Evolutionary conservation across 2,888 invertebrate genomes (phyloP).

Genomic region (Acanthosoma haemorrhoidale): DNA sequence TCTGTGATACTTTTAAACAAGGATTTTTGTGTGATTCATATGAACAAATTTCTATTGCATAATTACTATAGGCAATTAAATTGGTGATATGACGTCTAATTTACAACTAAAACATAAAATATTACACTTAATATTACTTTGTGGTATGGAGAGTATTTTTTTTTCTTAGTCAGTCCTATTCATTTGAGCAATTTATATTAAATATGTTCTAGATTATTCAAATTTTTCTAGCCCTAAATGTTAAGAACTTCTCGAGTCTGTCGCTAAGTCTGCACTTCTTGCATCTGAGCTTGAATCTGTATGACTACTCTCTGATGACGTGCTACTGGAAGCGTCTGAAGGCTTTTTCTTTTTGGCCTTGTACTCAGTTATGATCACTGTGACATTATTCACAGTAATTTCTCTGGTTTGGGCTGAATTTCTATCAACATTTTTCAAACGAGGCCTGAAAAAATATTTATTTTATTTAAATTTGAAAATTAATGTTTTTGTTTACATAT

Average conservation of each 20-base stretch:
- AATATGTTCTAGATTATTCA: background rate
- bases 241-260: conserved; percentile 45
- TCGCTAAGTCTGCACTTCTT: conserved; percentile 49
- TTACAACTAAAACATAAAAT: background rate
- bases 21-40: too few relatives aligned
- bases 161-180: background rate
- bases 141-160: background rate
- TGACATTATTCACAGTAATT: conserved; percentile 94
- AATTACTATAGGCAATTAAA: background rate
- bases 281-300: conserved; percentile 51
- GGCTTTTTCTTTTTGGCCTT: conserved; percentile 61
- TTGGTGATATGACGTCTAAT: background rate
- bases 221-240: background rate
- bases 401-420: conserved; percentile 89
- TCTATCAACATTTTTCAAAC: conserved; percentile 87
- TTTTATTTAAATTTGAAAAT: too few relatives aligned
- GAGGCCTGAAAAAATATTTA: conserved; percentile 56
- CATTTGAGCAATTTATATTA: background rate
- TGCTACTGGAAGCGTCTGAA: conserved; percentile 49
- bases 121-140: background rate
- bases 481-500: too few relatives aligned
- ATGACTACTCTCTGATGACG: conserved; percentile 50
- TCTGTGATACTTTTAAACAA: too few relatives aligned
- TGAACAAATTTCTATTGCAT: background rate
- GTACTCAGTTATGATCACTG: conserved; percentile 94